Evolutionary conservation across 2,888 invertebrate species (phyloP).

Genomic region (Tetropium fuscum): DNA sequence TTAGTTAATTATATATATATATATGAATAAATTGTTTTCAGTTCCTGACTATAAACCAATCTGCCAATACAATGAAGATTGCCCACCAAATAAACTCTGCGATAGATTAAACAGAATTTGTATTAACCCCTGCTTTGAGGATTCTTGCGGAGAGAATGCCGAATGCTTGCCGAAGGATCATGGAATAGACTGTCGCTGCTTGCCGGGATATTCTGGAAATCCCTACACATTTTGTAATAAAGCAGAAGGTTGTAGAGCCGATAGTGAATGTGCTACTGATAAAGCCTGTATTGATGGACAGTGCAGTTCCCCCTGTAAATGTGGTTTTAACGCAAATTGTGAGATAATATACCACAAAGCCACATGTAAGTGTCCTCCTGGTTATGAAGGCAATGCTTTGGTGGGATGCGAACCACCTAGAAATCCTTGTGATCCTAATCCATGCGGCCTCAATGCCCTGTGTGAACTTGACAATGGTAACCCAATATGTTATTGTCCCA

Average conservation of each 20-base stretch:
- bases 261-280: slow-evolving; percentile 78
- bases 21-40: slow-evolving; percentile 33
- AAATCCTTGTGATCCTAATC: slow-evolving; percentile 86
- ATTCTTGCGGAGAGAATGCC: slow-evolving; percentile 86
- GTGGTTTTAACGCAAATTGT: slow-evolving; percentile 85
- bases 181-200: slow-evolving; percentile 81
- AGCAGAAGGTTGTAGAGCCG: slow-evolving; percentile 78
- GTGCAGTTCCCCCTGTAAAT: slow-evolving; percentile 82
- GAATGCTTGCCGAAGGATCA: slow-evolving; percentile 83
- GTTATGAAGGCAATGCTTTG: slow-evolving; percentile 83
- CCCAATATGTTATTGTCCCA: slow-evolving; percentile 91
- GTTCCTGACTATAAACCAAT: slow-evolving; percentile 68
- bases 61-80: slow-evolving; percentile 92
- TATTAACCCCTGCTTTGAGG: slow-evolving; percentile 83
- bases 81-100: slow-evolving; percentile 87
- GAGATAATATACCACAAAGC: slow-evolving; percentile 84
- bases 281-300: slow-evolving; percentile 84
- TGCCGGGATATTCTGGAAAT: slow-evolving; percentile 80
- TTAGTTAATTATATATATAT: not conserved
- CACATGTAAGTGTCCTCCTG: slow-evolving; percentile 84
- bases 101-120: slow-evolving; percentile 87
- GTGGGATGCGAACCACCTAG: slow-evolving; percentile 78
- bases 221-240: slow-evolving; percentile 79
- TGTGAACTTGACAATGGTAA: slow-evolving; percentile 88
- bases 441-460: slow-evolving; percentile 87